Conservation (phyloP, 2,113 vertebrate species). For the Sula dactylatra region DNA sequence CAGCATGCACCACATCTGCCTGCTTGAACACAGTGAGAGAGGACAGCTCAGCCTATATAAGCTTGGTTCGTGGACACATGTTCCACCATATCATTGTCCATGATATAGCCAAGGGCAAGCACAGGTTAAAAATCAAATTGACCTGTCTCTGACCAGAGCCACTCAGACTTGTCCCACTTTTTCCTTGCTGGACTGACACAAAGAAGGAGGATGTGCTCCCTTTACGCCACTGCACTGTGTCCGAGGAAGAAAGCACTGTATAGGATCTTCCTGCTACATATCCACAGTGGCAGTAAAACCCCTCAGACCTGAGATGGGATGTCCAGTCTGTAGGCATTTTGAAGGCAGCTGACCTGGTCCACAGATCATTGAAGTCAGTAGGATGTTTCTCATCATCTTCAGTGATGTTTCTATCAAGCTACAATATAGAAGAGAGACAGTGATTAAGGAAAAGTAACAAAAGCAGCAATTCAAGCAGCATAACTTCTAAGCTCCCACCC, state of each 20-base stretch:
- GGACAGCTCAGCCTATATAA: not conserved
- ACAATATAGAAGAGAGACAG: not conserved
- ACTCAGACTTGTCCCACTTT: not conserved
- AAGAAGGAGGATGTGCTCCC: not conserved
- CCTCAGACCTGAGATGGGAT: not conserved
- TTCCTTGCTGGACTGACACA: not conserved
- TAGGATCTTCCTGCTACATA: not conserved
- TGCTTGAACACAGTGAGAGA: not conserved
- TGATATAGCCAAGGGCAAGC: not conserved
- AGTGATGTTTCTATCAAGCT: not conserved
- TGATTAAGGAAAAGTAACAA: not conserved
- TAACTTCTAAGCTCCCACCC: not conserved
- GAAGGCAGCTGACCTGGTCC: not conserved
- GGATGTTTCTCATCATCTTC: not conserved
- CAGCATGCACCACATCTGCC: not conserved
- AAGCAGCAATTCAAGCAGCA: not conserved
- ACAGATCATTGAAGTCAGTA: not conserved
- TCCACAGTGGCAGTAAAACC: not conserved
- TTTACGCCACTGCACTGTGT: not conserved
- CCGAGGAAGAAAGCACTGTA: not conserved
- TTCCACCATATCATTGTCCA: not conserved
- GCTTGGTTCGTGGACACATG: rapidly evolving
- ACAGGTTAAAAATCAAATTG: not conserved
- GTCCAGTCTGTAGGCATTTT: not conserved
- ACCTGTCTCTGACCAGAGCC: not conserved